Percentiles rank a stretch among this genome's conserved stretches.
Conservation (phyloP, 2,113 vertebrate genomes). For the Gobiocypris rarus region DNA sequence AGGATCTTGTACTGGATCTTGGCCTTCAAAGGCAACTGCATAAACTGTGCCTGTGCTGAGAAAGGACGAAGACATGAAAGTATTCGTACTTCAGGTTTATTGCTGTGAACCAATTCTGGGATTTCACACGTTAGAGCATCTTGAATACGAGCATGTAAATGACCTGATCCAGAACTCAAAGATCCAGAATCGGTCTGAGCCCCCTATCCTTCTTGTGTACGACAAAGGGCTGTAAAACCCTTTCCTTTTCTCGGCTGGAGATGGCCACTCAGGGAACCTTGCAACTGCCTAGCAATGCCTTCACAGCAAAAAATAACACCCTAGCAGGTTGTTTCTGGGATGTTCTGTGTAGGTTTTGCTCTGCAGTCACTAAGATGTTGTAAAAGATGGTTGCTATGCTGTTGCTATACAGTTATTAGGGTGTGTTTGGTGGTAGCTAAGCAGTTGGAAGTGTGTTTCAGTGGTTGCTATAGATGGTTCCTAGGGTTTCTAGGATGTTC, state of each 20-base stretch:
- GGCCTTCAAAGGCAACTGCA: no score
- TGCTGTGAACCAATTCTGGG: no score
- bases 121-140: not conserved
- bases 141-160: not conserved
- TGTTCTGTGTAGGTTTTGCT: not conserved
- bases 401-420: not conserved
- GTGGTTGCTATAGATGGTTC: not conserved
- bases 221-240: no score
- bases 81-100: no score
- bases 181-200: not conserved
- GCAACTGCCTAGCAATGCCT: no score
- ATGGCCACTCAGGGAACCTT: no score
- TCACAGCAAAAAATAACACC: no score
- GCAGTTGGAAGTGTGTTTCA: not conserved
- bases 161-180: not conserved
- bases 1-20: no score
- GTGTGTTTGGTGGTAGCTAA: not conserved
- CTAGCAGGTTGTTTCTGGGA: no score
- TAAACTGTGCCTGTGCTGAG: no score
- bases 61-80: no score
- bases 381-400: not conserved
- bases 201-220: no score
- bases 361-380: not conserved
- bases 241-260: not conserved
- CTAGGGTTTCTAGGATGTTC: not conserved